Percentiles rank a stretch among this genome's conserved stretches.
These are phyloP conservation scores for Eremobia ochroleuca DNA, from an alignment of 2,888 invertebrate species.

Conservation along the genomic window DNA sequence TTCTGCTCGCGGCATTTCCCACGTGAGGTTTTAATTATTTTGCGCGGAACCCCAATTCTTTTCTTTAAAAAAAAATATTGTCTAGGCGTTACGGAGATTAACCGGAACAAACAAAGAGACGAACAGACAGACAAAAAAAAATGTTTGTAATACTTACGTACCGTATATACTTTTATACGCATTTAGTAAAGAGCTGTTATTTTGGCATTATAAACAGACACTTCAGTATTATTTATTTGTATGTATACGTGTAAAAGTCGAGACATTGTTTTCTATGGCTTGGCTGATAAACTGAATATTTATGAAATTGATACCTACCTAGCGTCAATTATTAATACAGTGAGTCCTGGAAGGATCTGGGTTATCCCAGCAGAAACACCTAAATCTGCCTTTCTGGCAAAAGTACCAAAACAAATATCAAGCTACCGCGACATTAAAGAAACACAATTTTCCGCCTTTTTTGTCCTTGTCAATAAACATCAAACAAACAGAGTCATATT, in stretches of 20 bases:
- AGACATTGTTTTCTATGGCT: no score
- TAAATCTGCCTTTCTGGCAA: not conserved
- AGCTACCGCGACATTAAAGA: conserved; percentile 4
- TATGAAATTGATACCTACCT: not conserved
- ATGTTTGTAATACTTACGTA: not conserved
- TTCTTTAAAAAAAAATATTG: no score
- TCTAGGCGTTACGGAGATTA: not conserved
- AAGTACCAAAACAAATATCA: not conserved
- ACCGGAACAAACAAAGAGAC: no score
- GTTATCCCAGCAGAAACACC: no score
- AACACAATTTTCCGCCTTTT: not conserved
- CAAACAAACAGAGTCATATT: conserved; percentile 17
- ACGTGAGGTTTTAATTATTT: not conserved
- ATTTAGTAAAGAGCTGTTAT: not conserved
- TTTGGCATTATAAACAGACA: not conserved
- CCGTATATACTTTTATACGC: not conserved
- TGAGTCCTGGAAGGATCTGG: not conserved
- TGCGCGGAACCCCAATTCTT: not conserved
- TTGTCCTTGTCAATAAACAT: conserved; percentile 29
- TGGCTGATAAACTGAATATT: not conserved
- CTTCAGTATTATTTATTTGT: not conserved
- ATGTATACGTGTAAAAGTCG: not conserved
- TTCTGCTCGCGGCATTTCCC: not conserved
- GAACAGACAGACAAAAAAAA: not conserved
- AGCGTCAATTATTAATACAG: not conserved